Percentiles rank a stretch among this genome's conserved stretches.
Evolutionary conservation across 2,113 vertebrate genomes (phyloP).

Genomic region (Anarrhichthys ocellatus): DNA sequence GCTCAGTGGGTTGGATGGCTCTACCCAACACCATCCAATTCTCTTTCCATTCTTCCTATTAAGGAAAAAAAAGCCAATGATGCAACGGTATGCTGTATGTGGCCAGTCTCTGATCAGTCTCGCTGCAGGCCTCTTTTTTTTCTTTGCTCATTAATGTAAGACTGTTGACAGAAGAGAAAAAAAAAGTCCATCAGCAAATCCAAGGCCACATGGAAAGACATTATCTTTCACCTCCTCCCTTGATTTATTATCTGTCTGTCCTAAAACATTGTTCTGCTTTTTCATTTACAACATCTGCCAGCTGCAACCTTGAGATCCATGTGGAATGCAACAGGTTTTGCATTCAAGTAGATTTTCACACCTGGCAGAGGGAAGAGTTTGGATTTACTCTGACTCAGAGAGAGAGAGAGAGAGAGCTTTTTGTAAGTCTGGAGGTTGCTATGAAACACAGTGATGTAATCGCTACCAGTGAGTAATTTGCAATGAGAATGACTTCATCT

Average conservation of each 20-base stretch:
- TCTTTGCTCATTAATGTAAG: constrained; percentile 48
- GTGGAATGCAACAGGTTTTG: constrained; percentile 34
- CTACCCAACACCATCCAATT: background rate
- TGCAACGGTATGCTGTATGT: constrained; percentile 20
- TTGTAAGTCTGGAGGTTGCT: constrained; percentile 28
- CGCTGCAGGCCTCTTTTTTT: constrained; percentile 5
- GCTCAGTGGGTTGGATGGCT: constrained; percentile 7
- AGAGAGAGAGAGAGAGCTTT: background rate
- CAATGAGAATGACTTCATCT: constrained; percentile 47
- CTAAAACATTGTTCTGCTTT: constrained; percentile 15
- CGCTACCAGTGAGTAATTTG: constrained; percentile 41
- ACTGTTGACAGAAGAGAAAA: constrained; percentile 37
- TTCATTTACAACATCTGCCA: constrained; percentile 35
- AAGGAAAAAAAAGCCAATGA: constrained; percentile 13
- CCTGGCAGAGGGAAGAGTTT: constrained; percentile 7
- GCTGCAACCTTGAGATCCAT: constrained; percentile 35
- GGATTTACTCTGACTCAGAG: constrained; percentile 46
- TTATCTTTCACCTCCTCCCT: constrained; percentile 32
- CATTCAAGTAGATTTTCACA: constrained; percentile 21
- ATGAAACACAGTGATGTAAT: constrained; percentile 57
- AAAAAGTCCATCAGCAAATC: constrained; percentile 44
- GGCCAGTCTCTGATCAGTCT: constrained; percentile 39
- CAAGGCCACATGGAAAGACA: constrained; percentile 28
- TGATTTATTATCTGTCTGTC: constrained; percentile 33
- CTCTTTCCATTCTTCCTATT: constrained; percentile 8